phyloP scores from a whole-genome alignment of 2,113 vertebrate species.

The Sinosuthora webbiana region DNA sequence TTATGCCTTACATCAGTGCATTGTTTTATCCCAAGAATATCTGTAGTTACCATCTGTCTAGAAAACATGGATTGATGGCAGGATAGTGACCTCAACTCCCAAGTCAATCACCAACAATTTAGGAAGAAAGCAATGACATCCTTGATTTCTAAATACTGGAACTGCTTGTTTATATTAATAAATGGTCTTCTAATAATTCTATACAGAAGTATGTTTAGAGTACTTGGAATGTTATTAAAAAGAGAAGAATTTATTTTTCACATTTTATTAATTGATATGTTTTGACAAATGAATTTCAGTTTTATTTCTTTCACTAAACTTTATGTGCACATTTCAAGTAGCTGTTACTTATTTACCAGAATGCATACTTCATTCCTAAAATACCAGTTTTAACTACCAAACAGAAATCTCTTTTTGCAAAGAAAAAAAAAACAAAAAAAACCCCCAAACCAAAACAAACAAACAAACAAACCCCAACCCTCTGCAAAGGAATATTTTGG shows the following conservation, averaged over 20 bases:
- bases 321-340: neutral
- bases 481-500: no score
- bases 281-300: neutral
- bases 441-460: no score
- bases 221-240: neutral
- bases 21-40: conserved; percentile 35
- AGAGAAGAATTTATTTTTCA: neutral
- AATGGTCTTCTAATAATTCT: neutral
- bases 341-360: neutral
- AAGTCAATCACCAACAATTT: neutral
- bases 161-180: neutral
- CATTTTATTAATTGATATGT: neutral
- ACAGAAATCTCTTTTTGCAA: neutral
- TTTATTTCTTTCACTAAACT: neutral
- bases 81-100: neutral
- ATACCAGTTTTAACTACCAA: neutral
- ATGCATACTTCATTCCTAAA: neutral
- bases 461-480: no score
- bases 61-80: neutral
- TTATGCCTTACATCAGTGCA: conserved; percentile 19
- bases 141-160: neutral
- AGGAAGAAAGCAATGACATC: neutral
- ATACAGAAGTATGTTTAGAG: neutral
- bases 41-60: conserved; percentile 17
- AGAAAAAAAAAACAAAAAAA: neutral